Percentiles rank a stretch among this genome's conserved stretches.
Conservation (phyloP, 2,113 vertebrate species). For the Triplophysa rosa region DNA sequence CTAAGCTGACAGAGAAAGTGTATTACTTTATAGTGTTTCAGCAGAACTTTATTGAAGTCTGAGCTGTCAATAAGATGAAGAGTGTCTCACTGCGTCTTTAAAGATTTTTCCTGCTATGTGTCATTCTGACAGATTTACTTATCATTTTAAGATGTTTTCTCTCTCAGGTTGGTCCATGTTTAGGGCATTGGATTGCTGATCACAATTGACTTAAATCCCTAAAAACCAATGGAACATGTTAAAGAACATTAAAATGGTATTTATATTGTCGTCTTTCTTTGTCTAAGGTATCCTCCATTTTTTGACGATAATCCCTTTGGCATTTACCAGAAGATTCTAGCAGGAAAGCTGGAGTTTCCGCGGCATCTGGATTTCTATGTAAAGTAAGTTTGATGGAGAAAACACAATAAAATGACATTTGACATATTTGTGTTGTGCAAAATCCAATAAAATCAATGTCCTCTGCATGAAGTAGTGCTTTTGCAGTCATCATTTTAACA, state of each 20-base stretch:
- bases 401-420: background rate
- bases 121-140: slow-evolving; percentile 10
- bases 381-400: slow-evolving; percentile 79
- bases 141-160: background rate
- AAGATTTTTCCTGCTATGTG: background rate
- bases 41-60: slow-evolving; percentile 7
- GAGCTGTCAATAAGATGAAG: slow-evolving; percentile 12
- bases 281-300: slow-evolving; percentile 88
- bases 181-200: background rate
- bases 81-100: background rate
- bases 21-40: slow-evolving; percentile 15
- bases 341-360: slow-evolving; percentile 93
- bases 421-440: slow-evolving; percentile 10
- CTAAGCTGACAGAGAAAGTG: slow-evolving; percentile 32
- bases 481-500: too few species aligned
- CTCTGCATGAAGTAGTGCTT: background rate
- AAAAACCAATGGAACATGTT: background rate
- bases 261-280: background rate
- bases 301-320: slow-evolving; percentile 98
- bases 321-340: slow-evolving; percentile 97
- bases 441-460: background rate
- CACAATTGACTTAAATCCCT: background rate
- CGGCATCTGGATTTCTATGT: slow-evolving; percentile 94
- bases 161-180: background rate
- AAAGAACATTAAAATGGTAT: background rate